A percentile compares a stretch with the other conserved stretches of the same genome.
Conservation (phyloP, 2,797 vertebrate species). For the Odontamblyopus rebecca region DNA sequence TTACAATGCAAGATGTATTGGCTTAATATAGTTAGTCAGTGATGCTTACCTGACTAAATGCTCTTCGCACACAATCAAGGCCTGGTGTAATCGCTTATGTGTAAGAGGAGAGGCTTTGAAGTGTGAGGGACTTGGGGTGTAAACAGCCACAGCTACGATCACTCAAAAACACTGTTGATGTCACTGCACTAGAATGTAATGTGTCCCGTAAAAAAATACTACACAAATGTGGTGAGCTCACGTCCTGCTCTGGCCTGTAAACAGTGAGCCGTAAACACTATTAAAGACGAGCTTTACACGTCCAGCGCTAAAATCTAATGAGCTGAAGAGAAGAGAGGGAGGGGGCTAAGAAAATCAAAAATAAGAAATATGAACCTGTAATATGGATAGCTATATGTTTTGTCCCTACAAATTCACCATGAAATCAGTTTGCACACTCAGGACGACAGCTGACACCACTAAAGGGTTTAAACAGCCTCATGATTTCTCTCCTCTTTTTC, state of each 20-base stretch:
- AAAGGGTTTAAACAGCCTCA: not conserved
- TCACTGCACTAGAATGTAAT: slow-evolving; percentile 54
- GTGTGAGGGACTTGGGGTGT: slow-evolving; percentile 59
- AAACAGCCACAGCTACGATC: slow-evolving; percentile 53
- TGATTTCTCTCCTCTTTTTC: not conserved
- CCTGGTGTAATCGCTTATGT: slow-evolving; percentile 87
- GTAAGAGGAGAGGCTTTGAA: slow-evolving; percentile 57
- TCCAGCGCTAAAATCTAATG: slow-evolving; percentile 1
- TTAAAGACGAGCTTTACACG: not conserved
- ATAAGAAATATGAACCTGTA: not conserved
- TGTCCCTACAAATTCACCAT: slow-evolving; percentile 61
- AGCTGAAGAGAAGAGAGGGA: not conserved
- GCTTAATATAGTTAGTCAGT: slow-evolving; percentile 98
- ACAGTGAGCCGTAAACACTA: slow-evolving; percentile 19
- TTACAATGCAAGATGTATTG: slow-evolving; percentile 99
- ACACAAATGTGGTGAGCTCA: slow-evolving; percentile 52
- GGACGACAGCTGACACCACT: not conserved
- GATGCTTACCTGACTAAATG: slow-evolving; percentile 99
- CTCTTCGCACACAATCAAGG: slow-evolving; percentile 89
- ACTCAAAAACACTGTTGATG: slow-evolving; percentile 58
- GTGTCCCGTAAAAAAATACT: slow-evolving; percentile 19
- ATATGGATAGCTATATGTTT: slow-evolving; percentile 21
- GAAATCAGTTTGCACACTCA: slow-evolving; percentile 62
- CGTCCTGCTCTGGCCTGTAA: slow-evolving; percentile 33
- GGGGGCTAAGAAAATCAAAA: not conserved